Conservation (phyloP, 2,888 invertebrate species). For the Julus scanicus region DNA sequence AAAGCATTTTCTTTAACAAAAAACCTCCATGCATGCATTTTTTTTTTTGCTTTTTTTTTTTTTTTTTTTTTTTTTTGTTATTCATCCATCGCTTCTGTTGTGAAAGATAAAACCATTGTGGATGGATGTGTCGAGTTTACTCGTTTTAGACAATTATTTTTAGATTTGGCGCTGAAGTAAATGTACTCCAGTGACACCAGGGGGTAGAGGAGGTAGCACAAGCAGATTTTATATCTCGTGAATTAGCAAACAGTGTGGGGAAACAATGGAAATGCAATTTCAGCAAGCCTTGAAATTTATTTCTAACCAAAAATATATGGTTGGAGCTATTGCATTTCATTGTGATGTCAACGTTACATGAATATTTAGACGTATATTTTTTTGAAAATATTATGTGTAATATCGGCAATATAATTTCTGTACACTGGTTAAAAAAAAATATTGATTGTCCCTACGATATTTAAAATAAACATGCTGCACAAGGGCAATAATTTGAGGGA, state of each 20-base stretch:
- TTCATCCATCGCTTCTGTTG: neutral
- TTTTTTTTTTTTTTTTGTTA: neutral
- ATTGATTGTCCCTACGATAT: too few species aligned
- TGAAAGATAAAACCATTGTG: neutral
- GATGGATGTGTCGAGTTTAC: slow-evolving; percentile 12
- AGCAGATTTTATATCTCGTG: neutral
- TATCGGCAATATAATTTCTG: too few species aligned
- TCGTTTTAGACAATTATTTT: slow-evolving; percentile 39
- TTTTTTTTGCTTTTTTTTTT: neutral
- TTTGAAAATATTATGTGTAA: too few species aligned
- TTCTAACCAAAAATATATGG: too few species aligned
- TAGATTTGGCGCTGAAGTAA: neutral
- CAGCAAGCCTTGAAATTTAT: too few species aligned
- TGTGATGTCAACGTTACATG: too few species aligned
- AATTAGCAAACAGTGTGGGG: neutral
- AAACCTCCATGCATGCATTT: neutral
- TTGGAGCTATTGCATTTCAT: too few species aligned
- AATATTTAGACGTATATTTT: too few species aligned
- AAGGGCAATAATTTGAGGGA: too few species aligned
- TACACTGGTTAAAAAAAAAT: too few species aligned
- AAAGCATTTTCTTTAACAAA: neutral
- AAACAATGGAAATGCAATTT: too few species aligned
- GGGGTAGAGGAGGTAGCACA: neutral
- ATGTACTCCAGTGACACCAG: slow-evolving; percentile 10
- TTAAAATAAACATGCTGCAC: too few species aligned